Evolutionary conservation across 2,797 vertebrate species (phyloP).

Genomic region (Molossus alvarezi): DNA sequence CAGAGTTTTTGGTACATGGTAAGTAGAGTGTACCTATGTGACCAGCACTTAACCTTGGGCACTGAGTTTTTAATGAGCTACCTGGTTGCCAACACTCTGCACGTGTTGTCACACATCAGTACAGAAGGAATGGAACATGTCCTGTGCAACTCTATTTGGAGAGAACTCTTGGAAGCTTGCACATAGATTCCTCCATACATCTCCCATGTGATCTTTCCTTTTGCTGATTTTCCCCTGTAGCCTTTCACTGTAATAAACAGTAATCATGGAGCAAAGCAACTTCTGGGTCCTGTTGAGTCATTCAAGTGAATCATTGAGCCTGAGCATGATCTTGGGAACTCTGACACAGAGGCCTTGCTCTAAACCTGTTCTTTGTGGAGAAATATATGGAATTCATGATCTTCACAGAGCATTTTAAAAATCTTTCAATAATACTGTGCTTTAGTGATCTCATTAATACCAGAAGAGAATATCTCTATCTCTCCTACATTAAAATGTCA

Average conservation of each 20-base stretch:
- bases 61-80: background rate
- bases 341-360: background rate
- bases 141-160: background rate
- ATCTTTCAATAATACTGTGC: no score
- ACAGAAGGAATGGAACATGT: background rate
- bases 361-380: background rate
- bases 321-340: background rate
- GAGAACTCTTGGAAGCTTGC: background rate
- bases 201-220: background rate
- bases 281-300: background rate
- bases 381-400: no score
- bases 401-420: no score
- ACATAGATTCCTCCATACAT: background rate
- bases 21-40: background rate
- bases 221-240: background rate
- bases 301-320: background rate
- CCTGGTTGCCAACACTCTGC: background rate
- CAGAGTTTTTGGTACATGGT: background rate
- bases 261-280: background rate
- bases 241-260: background rate
- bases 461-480: no score
- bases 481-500: no score
- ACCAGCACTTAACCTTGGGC: no score
- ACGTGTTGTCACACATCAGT: background rate
- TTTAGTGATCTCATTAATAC: no score